Base-by-base conservation (phyloP, 1,140 invertebrate species). In the Drosophila bifasciata region DNA sequence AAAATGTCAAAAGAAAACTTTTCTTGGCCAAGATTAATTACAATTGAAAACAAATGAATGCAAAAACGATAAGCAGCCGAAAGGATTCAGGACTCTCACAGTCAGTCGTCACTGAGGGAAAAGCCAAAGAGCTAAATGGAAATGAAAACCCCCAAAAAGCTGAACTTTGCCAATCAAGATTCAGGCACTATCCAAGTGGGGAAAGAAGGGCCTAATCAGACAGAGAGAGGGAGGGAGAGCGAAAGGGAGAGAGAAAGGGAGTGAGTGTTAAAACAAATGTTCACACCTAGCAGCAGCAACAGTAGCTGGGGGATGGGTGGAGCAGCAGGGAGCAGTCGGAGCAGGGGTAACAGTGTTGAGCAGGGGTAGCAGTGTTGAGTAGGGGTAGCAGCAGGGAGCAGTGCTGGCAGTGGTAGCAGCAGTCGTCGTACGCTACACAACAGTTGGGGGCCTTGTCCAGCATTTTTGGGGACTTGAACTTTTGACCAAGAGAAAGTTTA, bases 1-100 rank as follows among this genome's bases (percentile, higher is more conserved):
- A 88, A 88, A 88, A 88, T 88, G 83, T 88, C 83, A 88, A 76
- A 83, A 83, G 83, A 70, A 86, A 86, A 89, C 66, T 88, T 88
- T 88, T n/a, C n/a, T 63, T 73, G 70, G 69, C 70, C 70, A 74
- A 88, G 83, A 88, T 88, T 88, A 88, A 88, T 88, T 88, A 88
- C 83, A 88, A 88, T 88, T 88, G 83, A 88, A 88, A 88, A 88
- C 83, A 88, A 88, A 88, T 88, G 83, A 88, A 88, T 88, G 83
- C 84, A 88, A 88, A 88, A 88, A 83, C 83, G 83, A 88, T 88
- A 88, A 88, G 83, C 84, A 83, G 83, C 77, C 83, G 50, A 86
- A 86, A 86, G 79, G 79, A 83, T 83, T 83, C 52, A n/a, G n/a
- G n/a, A n/a, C n/a, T n/a, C n/a, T 53, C 56, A 77, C 49, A 68